Evolutionary conservation across 2,797 vertebrate genomes (phyloP).

Genomic region (Sternarchorhynchus goeldii): DNA sequence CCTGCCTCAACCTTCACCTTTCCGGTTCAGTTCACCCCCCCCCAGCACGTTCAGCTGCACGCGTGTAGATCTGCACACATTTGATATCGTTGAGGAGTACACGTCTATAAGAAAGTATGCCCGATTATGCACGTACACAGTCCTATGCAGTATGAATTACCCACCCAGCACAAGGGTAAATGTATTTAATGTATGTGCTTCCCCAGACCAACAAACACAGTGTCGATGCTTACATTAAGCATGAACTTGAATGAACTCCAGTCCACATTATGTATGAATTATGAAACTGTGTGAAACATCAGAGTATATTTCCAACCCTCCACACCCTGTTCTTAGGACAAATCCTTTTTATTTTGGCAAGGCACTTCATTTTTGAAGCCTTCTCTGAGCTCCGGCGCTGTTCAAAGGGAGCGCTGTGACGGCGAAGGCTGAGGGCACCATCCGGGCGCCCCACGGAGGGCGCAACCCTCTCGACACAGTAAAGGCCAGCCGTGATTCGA

Average conservation of each 20-base stretch:
- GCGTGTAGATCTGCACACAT: slow-evolving; percentile 61
- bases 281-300: neutral
- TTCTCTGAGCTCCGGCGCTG: slow-evolving; percentile 14
- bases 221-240: slow-evolving; percentile 22
- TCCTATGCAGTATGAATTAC: slow-evolving; percentile 31
- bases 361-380: slow-evolving; percentile 31
- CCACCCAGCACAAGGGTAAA: neutral
- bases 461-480: slow-evolving; percentile 42
- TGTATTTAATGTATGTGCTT: slow-evolving; percentile 6
- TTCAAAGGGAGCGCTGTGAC: slow-evolving; percentile 39
- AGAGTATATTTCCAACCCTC: neutral
- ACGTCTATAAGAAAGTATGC: slow-evolving; percentile 60
- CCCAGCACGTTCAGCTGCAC: slow-evolving; percentile 42
- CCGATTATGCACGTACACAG: slow-evolving; percentile 63
- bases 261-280: neutral
- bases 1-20: slow-evolving; percentile 70
- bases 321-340: slow-evolving; percentile 26
- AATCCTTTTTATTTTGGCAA: slow-evolving; percentile 31
- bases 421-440: slow-evolving; percentile 3
- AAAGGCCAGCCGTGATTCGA: slow-evolving; percentile 6
- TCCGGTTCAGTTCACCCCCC: slow-evolving; percentile 64
- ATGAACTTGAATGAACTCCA: neutral
- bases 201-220: slow-evolving; percentile 3
- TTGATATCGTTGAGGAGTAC: slow-evolving; percentile 40
- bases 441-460: slow-evolving; percentile 13